A percentile compares a stretch with the other conserved stretches of the same genome.
phyloP scores from a whole-genome alignment of 2,113 vertebrate genomes.

The Isurus oxyrinchus region DNA sequence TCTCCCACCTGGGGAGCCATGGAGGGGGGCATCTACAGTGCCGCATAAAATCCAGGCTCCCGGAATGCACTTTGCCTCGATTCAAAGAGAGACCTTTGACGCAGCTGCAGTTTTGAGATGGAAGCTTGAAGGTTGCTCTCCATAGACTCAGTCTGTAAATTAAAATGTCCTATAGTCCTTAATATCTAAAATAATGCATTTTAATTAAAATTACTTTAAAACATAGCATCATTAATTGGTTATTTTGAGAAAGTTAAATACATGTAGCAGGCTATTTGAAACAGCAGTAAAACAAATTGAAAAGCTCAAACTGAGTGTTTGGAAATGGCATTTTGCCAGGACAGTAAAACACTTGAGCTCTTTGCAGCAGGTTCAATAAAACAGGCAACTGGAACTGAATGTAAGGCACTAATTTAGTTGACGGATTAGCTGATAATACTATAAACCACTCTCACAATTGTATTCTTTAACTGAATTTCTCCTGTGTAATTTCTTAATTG shows the following conservation, averaged over 20 bases:
- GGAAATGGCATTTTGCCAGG: neutral
- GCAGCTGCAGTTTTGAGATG: too few species aligned
- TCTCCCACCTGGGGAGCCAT: too few species aligned
- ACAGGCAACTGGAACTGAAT: neutral
- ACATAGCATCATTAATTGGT: neutral
- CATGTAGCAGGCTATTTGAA: neutral
- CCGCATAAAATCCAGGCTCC: too few species aligned
- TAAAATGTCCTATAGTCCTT: neutral
- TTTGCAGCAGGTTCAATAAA: neutral
- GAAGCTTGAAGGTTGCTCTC: neutral
- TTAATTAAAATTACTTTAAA: neutral
- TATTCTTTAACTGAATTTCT: neutral
- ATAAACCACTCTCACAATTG: neutral
- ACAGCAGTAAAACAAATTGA: neutral
- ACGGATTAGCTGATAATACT: neutral
- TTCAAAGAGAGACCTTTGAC: neutral
- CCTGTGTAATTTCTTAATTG: neutral
- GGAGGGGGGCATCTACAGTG: too few species aligned
- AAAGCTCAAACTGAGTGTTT: neutral
- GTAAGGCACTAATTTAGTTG: neutral
- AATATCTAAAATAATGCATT: neutral
- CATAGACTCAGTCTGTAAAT: neutral
- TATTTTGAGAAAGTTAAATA: neutral
- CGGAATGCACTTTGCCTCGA: neutral
- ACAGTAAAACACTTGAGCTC: neutral